These are phyloP conservation scores for Vulpes vulpes DNA, from an alignment of 2,113 vertebrate genomes.

Conservation along the genomic window DNA sequence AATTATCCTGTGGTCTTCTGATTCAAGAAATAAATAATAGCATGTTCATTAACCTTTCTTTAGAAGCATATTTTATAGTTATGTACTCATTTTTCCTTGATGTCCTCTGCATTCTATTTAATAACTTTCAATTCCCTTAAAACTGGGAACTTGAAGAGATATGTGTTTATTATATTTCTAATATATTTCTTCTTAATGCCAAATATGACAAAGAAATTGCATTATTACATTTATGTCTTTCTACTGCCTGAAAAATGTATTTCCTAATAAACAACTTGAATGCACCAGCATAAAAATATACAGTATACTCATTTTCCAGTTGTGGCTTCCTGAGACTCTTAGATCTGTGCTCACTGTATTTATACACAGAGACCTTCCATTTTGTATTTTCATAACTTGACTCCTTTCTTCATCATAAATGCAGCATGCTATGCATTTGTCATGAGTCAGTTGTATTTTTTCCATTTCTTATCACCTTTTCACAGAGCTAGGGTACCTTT, in stretches of 20 bases:
- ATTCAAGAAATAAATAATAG: slow-evolving; percentile 54
- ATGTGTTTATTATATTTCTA: slow-evolving; percentile 23
- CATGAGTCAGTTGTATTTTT: not conserved
- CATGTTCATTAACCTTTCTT: slow-evolving; percentile 50
- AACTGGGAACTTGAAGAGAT: slow-evolving; percentile 14
- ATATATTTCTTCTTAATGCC: slow-evolving; percentile 34
- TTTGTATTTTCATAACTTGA: not conserved
- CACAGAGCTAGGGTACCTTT: not conserved
- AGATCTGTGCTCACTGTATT: not conserved
- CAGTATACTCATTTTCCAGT: not conserved
- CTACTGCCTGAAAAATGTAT: slow-evolving; percentile 19
- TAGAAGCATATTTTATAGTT: slow-evolving; percentile 44
- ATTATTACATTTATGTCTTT: slow-evolving; percentile 48
- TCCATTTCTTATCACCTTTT: slow-evolving; percentile 18
- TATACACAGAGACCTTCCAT: not conserved
- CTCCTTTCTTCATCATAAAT: not conserved
- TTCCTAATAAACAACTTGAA: slow-evolving; percentile 26
- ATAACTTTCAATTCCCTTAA: slow-evolving; percentile 51
- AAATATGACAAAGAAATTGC: not conserved
- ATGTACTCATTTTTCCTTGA: slow-evolving; percentile 50
- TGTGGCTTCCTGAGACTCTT: not conserved
- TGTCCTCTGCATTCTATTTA: slow-evolving; percentile 31
- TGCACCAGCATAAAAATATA: not conserved
- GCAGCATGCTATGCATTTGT: not conserved
- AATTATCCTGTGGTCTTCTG: slow-evolving; percentile 44